Base-by-base conservation (phyloP, 1,140 invertebrate genomes). In the Trichomalopsis sarcophagae region DNA sequence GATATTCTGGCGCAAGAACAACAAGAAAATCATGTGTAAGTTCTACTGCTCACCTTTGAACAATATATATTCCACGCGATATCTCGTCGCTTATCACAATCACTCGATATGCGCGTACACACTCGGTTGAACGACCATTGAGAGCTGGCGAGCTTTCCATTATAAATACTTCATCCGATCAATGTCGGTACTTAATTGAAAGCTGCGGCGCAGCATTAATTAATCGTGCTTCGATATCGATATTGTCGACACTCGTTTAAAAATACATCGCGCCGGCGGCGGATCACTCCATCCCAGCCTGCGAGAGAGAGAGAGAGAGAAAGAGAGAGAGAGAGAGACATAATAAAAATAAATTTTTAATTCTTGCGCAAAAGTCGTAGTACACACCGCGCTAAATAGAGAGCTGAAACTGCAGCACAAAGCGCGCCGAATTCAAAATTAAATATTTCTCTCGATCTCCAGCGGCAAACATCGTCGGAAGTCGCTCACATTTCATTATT, bases 1-100 rank as follows among this genome's bases (percentile, higher is more conserved):
- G 87, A 97, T 99, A 88, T 95, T 97, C 91, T 98, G 98, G 98
- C 95, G 97, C 87, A 98, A 98, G 93, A 98, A 98, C 94, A 96
- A 96, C 76, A 98, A 98, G 92, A 95, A 95, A 94, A 95, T 98
- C 86, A 96, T 96, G 86, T 94, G 96, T 97, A 94, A 96, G 95
- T 78, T 23, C 0, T 6, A 36, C 33, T 36, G 33, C 33, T n/a
- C n/a, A 27, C 68, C 27, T 27, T 27, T 27, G 7, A 14, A 14
- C 30, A 1, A 27, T 27, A 44, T 7, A 69, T 21, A 40, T 62
- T 7, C 10, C n/a, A 23, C n/a, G 1, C 9, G 6, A 66, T 66
- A 11, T 66, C 13, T 44, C 10, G 5, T 10, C 40, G 40, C 10
- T 44, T 2, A 10, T 50, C 2, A 50, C 17, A 50, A 50, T 50